phyloP scores from a whole-genome alignment of 2,797 vertebrate genomes.

The Pteronotus mesoamericanus region DNA sequence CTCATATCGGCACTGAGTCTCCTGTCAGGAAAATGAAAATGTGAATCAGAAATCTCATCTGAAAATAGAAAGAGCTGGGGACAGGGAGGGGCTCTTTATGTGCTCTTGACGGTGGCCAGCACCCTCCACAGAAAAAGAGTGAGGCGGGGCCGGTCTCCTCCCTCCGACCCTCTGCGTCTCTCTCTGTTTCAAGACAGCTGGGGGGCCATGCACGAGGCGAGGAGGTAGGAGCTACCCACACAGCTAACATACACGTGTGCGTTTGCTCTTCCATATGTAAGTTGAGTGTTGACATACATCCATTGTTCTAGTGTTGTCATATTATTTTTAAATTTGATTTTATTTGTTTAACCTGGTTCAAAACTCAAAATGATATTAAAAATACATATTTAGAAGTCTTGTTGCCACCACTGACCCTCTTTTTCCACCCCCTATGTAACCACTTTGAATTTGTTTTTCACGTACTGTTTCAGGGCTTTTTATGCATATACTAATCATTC shows the following conservation, averaged over 20 bases:
- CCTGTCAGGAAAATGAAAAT: neutral
- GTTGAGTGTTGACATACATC: neutral
- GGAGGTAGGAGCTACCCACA: neutral
- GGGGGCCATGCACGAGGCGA: neutral
- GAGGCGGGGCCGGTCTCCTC: neutral
- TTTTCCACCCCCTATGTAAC: neutral
- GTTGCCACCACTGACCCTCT: neutral
- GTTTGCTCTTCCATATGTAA: neutral
- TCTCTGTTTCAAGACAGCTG: neutral
- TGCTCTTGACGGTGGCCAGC: neutral
- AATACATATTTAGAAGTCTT: neutral
- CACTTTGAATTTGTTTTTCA: neutral
- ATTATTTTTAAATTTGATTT: conserved; percentile 7
- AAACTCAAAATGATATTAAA: neutral
- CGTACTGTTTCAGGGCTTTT: neutral
- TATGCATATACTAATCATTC: neutral
- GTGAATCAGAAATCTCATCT: neutral
- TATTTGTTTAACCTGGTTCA: neutral
- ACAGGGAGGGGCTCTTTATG: neutral
- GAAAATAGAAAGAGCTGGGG: neutral
- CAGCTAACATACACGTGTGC: neutral
- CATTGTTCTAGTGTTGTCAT: neutral
- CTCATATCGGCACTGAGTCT: neutral
- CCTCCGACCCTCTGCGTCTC: neutral
- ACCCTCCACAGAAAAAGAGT: neutral